Percentiles rank a stretch among this genome's conserved stretches.
Conservation (phyloP, 2,888 invertebrate species). For the Drosophila multiciliata region DNA sequence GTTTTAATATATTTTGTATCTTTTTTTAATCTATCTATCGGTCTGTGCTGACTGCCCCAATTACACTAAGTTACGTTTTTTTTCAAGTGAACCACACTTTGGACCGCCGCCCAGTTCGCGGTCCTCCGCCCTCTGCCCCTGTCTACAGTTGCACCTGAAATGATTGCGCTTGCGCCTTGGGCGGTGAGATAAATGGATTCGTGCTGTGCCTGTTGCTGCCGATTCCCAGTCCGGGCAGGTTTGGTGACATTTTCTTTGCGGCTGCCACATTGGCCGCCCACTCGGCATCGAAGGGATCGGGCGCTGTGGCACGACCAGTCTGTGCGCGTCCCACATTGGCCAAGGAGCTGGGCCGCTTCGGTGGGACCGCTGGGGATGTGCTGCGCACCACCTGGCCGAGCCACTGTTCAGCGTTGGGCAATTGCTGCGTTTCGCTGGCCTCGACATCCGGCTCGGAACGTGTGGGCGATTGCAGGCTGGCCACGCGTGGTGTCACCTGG, state of each 20-base stretch:
- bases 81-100: constrained; percentile 81
- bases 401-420: constrained; percentile 94
- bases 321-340: constrained; percentile 87
- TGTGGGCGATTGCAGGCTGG: constrained; percentile 70
- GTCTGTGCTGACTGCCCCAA: constrained; percentile 51
- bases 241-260: constrained; percentile 86
- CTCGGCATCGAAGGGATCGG: constrained; percentile 92
- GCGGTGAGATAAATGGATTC: constrained; percentile 85
- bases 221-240: constrained; percentile 46
- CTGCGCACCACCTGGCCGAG: constrained; percentile 89
- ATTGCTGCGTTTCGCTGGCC: constrained; percentile 84
- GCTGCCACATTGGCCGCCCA: constrained; percentile 87
- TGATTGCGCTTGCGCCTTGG: constrained; percentile 85
- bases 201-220: constrained; percentile 81
- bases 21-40: constrained; percentile 36
- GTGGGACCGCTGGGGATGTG: constrained; percentile 86
- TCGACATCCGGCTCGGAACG: constrained; percentile 69
- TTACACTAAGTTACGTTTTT: constrained; percentile 69
- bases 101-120: constrained; percentile 47
- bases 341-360: constrained; percentile 86
- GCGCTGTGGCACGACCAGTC: constrained; percentile 86
- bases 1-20: constrained; percentile 27
- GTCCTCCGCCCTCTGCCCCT: constrained; percentile 3
- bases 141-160: constrained; percentile 85
- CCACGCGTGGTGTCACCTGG: constrained; percentile 88